Conservation (phyloP, 2,113 vertebrate genomes). For the Nannospalax galili region DNA sequence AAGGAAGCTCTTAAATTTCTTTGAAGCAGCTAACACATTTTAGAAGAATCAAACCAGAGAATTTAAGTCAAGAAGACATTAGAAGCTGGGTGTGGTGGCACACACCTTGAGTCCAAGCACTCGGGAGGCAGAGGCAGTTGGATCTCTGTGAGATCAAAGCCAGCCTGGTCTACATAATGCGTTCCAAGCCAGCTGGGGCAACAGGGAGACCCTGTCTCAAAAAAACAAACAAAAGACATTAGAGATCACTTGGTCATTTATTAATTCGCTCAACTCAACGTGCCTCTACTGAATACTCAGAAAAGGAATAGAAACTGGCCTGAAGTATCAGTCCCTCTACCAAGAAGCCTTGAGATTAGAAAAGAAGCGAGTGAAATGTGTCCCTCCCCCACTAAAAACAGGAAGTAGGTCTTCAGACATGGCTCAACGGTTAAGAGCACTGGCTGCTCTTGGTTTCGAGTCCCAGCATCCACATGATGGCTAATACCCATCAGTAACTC, state of each 20-base stretch:
- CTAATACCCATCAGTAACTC: too few species aligned
- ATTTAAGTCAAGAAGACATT: background rate
- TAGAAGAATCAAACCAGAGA: slow-evolving; percentile 33
- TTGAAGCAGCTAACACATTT: background rate
- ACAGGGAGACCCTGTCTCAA: too few species aligned
- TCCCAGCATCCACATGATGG: too few species aligned
- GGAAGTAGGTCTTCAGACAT: background rate
- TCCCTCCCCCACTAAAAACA: background rate
- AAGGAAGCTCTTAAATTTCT: slow-evolving; percentile 46
- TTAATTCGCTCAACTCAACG: background rate
- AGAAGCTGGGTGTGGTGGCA: too few species aligned
- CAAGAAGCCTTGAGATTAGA: background rate
- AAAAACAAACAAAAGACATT: background rate
- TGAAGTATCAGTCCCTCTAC: slow-evolving; percentile 5
- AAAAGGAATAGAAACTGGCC: background rate
- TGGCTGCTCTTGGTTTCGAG: too few species aligned
- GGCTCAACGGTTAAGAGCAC: too few species aligned
- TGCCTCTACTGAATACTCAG: background rate
- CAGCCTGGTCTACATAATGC: too few species aligned
- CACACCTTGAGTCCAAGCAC: too few species aligned
- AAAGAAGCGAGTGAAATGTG: too few species aligned
- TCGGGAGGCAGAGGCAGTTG: too few species aligned
- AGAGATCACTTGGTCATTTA: background rate
- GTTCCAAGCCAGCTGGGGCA: too few species aligned
- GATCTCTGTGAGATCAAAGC: too few species aligned